Conservation (phyloP, 2,888 invertebrate species). For the Agrotis segetum region DNA sequence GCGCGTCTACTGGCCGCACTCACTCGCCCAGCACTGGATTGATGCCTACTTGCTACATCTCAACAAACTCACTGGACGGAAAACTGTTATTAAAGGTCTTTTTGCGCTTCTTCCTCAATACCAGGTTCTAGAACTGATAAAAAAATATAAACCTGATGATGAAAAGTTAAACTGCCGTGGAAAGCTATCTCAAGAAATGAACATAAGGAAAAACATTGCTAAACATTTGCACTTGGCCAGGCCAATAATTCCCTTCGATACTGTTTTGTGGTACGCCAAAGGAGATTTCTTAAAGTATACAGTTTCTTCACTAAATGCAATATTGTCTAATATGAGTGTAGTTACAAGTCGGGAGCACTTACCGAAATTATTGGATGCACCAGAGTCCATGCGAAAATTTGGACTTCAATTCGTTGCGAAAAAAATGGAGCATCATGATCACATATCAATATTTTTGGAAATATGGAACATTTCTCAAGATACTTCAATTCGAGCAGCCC, state of each 20-base stretch:
- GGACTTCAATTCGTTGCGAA: slow-evolving; percentile 71
- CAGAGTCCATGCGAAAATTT: slow-evolving; percentile 78
- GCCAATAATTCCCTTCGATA: slow-evolving; percentile 73
- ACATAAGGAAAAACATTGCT: slow-evolving; percentile 77
- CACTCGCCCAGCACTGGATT: slow-evolving; percentile 73
- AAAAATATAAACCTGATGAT: slow-evolving; percentile 73
- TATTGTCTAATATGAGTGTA: slow-evolving; percentile 74
- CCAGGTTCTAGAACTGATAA: slow-evolving; percentile 69
- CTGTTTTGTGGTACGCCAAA: slow-evolving; percentile 77
- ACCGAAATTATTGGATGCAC: slow-evolving; percentile 71
- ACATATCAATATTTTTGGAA: slow-evolving; percentile 67
- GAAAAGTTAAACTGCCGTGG: slow-evolving; percentile 77
- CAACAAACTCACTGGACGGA: slow-evolving; percentile 68
- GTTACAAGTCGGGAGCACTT: slow-evolving; percentile 67
- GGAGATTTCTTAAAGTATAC: slow-evolving; percentile 82
- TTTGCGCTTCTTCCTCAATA: slow-evolving; percentile 72
- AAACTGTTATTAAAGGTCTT: slow-evolving; percentile 71
- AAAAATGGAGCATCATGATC: slow-evolving; percentile 70
- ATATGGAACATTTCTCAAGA: slow-evolving; percentile 74
- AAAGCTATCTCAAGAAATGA: slow-evolving; percentile 67
- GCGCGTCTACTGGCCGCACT: slow-evolving; percentile 78
- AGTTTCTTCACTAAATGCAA: slow-evolving; percentile 77
- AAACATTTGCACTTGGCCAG: slow-evolving; percentile 78
- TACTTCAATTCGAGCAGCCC: slow-evolving; percentile 70
- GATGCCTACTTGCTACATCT: slow-evolving; percentile 68